phyloP scores from a whole-genome alignment of 2,797 vertebrate genomes.

The Picus viridis region DNA sequence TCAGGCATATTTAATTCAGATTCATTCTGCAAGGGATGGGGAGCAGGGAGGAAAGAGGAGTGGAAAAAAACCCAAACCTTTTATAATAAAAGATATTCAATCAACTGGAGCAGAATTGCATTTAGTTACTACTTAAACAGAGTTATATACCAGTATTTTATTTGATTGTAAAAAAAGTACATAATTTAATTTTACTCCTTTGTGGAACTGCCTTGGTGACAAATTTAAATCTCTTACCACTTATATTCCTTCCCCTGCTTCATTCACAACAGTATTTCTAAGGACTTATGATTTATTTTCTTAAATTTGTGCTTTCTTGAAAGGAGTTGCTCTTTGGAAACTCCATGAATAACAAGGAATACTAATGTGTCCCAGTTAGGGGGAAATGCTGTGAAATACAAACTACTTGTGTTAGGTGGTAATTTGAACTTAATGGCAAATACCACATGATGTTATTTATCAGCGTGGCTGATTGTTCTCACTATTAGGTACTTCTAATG shows the following conservation, averaged over 20 bases:
- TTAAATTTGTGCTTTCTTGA: not conserved
- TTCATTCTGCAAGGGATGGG: accelerated
- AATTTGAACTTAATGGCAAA: not conserved
- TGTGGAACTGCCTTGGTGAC: not conserved
- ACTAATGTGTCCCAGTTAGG: accelerated
- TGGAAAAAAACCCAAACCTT: not conserved
- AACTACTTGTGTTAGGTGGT: not conserved
- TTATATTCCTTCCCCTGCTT: not conserved
- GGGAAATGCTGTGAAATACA: not conserved
- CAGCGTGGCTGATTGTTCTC: not conserved
- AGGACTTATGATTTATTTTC: not conserved
- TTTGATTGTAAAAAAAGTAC: not conserved
- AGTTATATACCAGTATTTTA: not conserved
- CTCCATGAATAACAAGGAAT: not conserved
- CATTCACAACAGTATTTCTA: not conserved
- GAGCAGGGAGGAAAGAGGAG: not conserved
- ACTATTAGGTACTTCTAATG: not conserved
- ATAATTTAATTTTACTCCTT: not conserved
- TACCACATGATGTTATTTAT: not conserved
- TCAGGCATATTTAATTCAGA: not conserved
- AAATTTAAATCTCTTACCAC: not conserved
- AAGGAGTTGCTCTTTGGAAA: not conserved
- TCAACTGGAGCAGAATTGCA: not conserved
- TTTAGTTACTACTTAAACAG: not conserved
- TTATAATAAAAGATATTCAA: not conserved